Evolutionary conservation across 2,113 vertebrate species (phyloP).

Genomic region (Ceyx margarethae): DNA sequence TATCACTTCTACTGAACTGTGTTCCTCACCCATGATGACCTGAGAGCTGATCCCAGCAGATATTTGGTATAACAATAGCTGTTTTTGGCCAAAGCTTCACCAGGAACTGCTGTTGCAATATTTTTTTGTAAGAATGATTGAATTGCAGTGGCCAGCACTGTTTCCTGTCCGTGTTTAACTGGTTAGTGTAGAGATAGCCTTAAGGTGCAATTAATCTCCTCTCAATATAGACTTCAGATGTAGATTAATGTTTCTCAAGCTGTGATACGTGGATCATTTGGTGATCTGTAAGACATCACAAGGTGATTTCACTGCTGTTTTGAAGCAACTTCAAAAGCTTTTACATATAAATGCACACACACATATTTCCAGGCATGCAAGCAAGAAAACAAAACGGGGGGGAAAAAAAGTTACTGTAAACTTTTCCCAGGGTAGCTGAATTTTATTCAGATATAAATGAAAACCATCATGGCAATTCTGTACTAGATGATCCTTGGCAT

Average conservation of each 20-base stretch:
- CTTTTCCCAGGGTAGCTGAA: neutral
- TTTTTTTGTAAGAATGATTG: neutral
- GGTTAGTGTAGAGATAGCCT: neutral
- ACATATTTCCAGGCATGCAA: neutral
- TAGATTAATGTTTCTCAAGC: neutral
- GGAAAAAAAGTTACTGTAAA: neutral
- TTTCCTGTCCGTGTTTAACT: neutral
- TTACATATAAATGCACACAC: neutral
- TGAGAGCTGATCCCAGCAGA: neutral
- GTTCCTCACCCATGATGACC: neutral
- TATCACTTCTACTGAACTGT: neutral
- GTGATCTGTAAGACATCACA: conserved; percentile 19
- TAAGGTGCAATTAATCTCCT: neutral
- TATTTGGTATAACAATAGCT: neutral
- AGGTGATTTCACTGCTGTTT: conserved; percentile 20
- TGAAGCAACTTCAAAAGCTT: neutral
- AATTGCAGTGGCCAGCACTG: neutral
- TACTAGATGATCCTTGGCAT: neutral
- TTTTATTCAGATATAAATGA: neutral
- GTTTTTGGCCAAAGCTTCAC: neutral
- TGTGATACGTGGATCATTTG: neutral
- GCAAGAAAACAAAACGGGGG: neutral
- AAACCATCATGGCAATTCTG: neutral
- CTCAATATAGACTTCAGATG: neutral
- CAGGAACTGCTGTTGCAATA: neutral